A percentile compares a stretch with the other conserved stretches of the same genome.
Conservation (phyloP, 2,888 invertebrate genomes). For the Pegoplata infirma region DNA sequence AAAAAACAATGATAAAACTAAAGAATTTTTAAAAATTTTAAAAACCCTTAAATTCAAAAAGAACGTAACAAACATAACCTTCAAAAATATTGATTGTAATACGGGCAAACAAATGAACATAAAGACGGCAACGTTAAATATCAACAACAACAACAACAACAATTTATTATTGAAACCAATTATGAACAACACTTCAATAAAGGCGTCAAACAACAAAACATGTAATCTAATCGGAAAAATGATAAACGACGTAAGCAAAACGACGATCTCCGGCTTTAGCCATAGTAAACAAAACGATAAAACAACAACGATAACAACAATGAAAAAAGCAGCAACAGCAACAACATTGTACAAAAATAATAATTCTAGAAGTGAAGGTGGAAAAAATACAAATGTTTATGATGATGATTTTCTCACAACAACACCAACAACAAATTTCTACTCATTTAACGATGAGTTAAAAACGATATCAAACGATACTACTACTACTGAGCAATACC, state of each 20-base stretch:
- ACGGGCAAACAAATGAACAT: not conserved
- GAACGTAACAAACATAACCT: not conserved
- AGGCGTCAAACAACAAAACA: slow-evolving; percentile 55
- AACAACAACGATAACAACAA: slow-evolving; percentile 13
- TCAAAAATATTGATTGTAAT: not conserved
- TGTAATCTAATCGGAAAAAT: slow-evolving; percentile 64
- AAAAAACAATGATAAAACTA: not conserved
- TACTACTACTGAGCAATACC: not conserved
- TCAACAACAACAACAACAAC: slow-evolving; percentile 29
- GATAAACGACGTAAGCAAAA: slow-evolving; percentile 64
- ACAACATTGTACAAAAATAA: slow-evolving; percentile 6
- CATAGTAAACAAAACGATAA: slow-evolving; percentile 42
- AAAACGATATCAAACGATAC: slow-evolving; percentile 1
- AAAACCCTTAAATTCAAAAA: not conserved
- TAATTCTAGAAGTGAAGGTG: slow-evolving; percentile 44
- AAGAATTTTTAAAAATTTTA: slow-evolving; percentile 3
- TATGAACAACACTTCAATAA: slow-evolving; percentile 53
- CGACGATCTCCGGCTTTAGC: slow-evolving; percentile 39
- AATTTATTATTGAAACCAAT: slow-evolving; percentile 37
- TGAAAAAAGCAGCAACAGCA: not conserved
- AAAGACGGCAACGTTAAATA: slow-evolving; percentile 8
- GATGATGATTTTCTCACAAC: slow-evolving; percentile 34
- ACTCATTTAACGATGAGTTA: not conserved
- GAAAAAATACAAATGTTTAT: slow-evolving; percentile 8
- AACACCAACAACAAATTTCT: slow-evolving; percentile 7